Conservation (phyloP, 2,113 vertebrate genomes). For the Mus pahari region DNA sequence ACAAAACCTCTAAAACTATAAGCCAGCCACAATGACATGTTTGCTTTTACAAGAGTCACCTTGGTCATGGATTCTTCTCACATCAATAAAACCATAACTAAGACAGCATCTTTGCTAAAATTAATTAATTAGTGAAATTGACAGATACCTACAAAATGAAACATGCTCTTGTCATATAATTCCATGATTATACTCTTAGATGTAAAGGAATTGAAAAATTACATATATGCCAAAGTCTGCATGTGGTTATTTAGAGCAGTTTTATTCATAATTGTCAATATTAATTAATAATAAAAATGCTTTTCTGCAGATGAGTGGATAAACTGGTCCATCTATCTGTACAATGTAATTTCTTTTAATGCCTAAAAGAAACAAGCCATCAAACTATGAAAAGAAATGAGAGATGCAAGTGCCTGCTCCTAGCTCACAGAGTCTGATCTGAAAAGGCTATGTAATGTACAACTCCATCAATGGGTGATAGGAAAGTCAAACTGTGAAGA, state of each 20-base stretch:
- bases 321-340: background rate
- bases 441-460: background rate
- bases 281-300: background rate
- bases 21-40: background rate
- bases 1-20: background rate
- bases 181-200: background rate
- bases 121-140: background rate
- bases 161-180: background rate
- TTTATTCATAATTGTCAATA: background rate
- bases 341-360: background rate
- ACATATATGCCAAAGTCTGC: background rate
- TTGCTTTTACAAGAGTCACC: background rate
- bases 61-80: background rate
- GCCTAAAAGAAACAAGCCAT: background rate
- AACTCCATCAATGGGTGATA: background rate
- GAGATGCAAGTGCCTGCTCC: background rate
- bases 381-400: background rate
- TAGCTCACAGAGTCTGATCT: background rate
- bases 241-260: background rate
- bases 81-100: background rate
- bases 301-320: background rate
- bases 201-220: background rate
- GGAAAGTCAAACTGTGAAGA: background rate
- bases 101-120: background rate
- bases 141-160: background rate